These are phyloP conservation scores for Portevinia maculata DNA, from an alignment of 2,888 invertebrate genomes.

Conservation along the genomic window DNA sequence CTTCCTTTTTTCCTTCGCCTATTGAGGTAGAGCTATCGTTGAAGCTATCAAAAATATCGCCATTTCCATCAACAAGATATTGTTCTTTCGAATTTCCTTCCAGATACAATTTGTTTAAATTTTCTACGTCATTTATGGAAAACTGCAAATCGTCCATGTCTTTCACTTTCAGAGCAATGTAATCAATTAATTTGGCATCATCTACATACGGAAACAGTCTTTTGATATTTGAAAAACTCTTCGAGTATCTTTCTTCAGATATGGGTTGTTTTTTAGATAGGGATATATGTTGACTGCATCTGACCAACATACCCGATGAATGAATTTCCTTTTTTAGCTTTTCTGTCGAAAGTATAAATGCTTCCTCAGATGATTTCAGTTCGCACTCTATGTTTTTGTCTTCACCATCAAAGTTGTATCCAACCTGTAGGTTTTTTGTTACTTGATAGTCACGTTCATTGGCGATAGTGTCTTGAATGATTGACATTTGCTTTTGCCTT, in stretches of 20 bases:
- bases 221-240: slow-evolving; percentile 53
- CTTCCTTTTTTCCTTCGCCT: slow-evolving; percentile 57
- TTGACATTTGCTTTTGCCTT: slow-evolving; percentile 81
- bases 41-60: slow-evolving; percentile 82
- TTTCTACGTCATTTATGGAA: slow-evolving; percentile 77
- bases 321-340: slow-evolving; percentile 78
- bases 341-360: slow-evolving; percentile 79
- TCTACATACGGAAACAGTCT: slow-evolving; percentile 75
- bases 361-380: slow-evolving; percentile 75
- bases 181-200: slow-evolving; percentile 48
- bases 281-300: slow-evolving; percentile 76
- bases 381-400: slow-evolving; percentile 58
- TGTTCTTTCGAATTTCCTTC: slow-evolving; percentile 75
- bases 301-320: slow-evolving; percentile 80
- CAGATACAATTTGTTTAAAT: slow-evolving; percentile 78
- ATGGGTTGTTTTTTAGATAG: slow-evolving; percentile 72
- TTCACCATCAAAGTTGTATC: slow-evolving; percentile 78
- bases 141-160: slow-evolving; percentile 73
- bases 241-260: slow-evolving; percentile 48
- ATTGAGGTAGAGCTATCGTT: slow-evolving; percentile 77
- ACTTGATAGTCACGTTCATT: slow-evolving; percentile 82
- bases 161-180: slow-evolving; percentile 39
- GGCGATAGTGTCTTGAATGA: slow-evolving; percentile 81
- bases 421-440: slow-evolving; percentile 81
- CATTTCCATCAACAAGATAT: slow-evolving; percentile 80